Percentiles rank a stretch among this genome's conserved stretches.
These are phyloP conservation scores for Parazoanthus darwini DNA, from an alignment of 92 coral and sea anemone species.

Conservation along the genomic window DNA sequence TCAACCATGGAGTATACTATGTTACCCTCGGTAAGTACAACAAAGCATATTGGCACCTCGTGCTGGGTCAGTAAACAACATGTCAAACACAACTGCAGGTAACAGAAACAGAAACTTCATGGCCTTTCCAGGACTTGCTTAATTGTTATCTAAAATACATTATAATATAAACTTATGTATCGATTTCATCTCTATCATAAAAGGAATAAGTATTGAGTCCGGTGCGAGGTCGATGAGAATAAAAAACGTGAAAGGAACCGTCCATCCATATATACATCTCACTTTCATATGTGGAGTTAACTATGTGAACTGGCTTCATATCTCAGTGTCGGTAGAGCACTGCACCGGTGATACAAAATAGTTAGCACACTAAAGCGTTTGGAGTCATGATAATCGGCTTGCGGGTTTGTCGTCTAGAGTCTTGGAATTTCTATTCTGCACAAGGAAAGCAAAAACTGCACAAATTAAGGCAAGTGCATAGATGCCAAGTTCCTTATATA, in stretches of 20 bases:
- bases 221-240: background rate
- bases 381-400: background rate
- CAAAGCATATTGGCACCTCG: background rate
- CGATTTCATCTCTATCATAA: background rate
- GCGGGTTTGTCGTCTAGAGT: background rate
- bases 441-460: background rate
- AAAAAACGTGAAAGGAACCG: background rate
- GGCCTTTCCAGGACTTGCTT: background rate
- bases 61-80: constrained; percentile 33
- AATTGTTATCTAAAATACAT: no score
- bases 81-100: constrained; percentile 42
- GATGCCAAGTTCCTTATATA: no score
- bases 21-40: constrained; percentile 53
- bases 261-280: background rate
- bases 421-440: background rate
- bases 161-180: no score
- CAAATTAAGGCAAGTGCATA: background rate
- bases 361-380: background rate
- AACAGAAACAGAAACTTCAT: background rate
- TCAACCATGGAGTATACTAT: constrained; percentile 57
- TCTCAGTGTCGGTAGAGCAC: no score
- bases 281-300: no score
- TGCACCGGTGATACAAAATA: background rate
- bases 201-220: background rate
- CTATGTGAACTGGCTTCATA: background rate